Evolutionary conservation across 2,888 invertebrate species (phyloP), one percentile per base, ranked within the genome.

Genomic region (Lathronympha strigana): DNA sequence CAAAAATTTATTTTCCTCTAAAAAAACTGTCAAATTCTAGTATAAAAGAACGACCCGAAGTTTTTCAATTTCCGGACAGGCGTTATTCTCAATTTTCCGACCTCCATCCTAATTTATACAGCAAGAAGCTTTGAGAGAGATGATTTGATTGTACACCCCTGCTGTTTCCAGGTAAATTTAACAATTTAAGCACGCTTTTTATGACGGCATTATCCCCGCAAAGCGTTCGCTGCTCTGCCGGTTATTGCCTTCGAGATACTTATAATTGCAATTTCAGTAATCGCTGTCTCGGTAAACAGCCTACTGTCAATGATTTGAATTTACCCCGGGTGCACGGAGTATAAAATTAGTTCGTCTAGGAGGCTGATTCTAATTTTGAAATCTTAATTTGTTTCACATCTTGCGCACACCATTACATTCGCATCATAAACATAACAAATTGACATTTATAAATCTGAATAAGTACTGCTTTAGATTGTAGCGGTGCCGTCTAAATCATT

Each of bases 51-150:
- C 77, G 77, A 72, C 71, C 72, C 72, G 82, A 90, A 91, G 84
- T 90, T 91, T 91, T 90, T 89, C 90, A 90, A 90, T 91, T 90
- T 90, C 91, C 90, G 88, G 85, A 78, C 83, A 77, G 77, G 79
- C 82, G 83, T 85, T 88, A 67, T 82, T 85, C 84, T 81, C 85
- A 86, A 87, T 88, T 84, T 87, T 77, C 81, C 79, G 76, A 82
- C 84, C 82, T 84, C 74, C 81, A 73, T 83, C 80, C 84, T 87
- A 88, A 88, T 86, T 88, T 82, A 83, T 87, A 86, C 80, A 81
- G 84, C 85, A 83, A 87, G 81, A 81, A 79, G 84, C 83, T 85
- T 82, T 83, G 77, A 77, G 76, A 81, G 78, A 83, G 82, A 87
- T 87, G 83, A 84, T 87, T 87, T 89, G 83, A 86, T 87, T 86